These are phyloP conservation scores for Anarhynchus alexandrinus DNA, from an alignment of 2,113 vertebrate species.

Conservation along the genomic window DNA sequence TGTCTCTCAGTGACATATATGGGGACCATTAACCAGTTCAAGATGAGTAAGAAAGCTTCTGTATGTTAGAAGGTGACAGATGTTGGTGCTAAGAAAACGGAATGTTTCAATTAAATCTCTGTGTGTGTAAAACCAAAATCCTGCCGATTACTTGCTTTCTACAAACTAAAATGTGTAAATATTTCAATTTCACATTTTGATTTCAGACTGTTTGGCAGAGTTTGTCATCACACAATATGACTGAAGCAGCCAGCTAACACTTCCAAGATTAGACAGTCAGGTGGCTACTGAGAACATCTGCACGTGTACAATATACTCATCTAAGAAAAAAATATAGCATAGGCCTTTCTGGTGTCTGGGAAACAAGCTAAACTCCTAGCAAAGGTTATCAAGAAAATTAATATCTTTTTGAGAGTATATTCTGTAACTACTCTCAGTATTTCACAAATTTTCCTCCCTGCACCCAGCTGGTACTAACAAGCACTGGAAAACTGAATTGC, in stretches of 20 bases:
- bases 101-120: not conserved
- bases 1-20: not conserved
- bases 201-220: not conserved
- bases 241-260: not conserved
- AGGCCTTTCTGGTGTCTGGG: not conserved
- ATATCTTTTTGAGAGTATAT: not conserved
- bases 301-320: not conserved
- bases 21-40: not conserved
- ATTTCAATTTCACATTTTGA: not conserved
- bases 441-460: not conserved
- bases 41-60: not conserved
- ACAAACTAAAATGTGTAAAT: not conserved
- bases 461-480: not conserved
- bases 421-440: not conserved
- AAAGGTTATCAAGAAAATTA: not conserved
- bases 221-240: not conserved
- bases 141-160: not conserved
- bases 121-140: not conserved
- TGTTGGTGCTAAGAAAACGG: not conserved
- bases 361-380: not conserved
- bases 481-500: not conserved
- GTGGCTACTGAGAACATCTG: not conserved
- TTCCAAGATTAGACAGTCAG: not conserved
- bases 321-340: not conserved
- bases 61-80: not conserved